phyloP scores from a whole-genome alignment of 1,140 invertebrate species.

The Venustaconcha ellipsiformis region DNA sequence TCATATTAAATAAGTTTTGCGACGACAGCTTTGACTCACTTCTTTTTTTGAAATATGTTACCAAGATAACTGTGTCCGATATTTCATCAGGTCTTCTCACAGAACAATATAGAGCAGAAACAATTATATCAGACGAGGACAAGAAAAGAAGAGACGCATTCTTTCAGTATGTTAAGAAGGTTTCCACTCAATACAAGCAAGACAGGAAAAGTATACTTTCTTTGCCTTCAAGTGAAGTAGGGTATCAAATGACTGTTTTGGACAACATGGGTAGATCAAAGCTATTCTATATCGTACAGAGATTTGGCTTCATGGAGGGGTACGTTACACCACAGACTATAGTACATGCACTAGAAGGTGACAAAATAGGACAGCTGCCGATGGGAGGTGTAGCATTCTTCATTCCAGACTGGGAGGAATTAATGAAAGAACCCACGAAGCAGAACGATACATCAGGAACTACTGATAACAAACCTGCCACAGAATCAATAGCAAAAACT shows the following conservation, averaged over 20 bases:
- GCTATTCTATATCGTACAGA: constrained; percentile 39
- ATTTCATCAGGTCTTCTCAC: constrained; percentile 12
- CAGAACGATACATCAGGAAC: neutral
- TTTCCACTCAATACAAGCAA: neutral
- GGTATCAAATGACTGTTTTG: constrained; percentile 21
- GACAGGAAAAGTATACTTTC: constrained; percentile 1
- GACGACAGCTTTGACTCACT: constrained; percentile 41
- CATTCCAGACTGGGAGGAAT: neutral
- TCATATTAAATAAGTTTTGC: constrained; percentile 40
- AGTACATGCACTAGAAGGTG: constrained; percentile 17
- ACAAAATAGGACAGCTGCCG: constrained; percentile 40
- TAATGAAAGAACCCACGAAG: neutral
- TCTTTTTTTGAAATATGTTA: constrained; percentile 47
- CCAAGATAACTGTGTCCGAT: constrained; percentile 34
- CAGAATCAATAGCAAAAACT: neutral
- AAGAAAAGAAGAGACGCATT: constrained; percentile 4
- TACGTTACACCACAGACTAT: constrained; percentile 15
- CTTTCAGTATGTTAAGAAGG: constrained; percentile 1
- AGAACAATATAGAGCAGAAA: constrained; percentile 24
- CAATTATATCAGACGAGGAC: constrained; percentile 9
- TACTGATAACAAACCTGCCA: neutral
- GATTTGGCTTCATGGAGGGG: constrained; percentile 25
- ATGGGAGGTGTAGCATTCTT: constrained; percentile 48
- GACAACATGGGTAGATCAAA: constrained; percentile 14
- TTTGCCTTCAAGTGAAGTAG: constrained; percentile 18